Base-by-base conservation (phyloP, 64 coral and sea anemone genomes). In the Exaiptasia diaphana region DNA sequence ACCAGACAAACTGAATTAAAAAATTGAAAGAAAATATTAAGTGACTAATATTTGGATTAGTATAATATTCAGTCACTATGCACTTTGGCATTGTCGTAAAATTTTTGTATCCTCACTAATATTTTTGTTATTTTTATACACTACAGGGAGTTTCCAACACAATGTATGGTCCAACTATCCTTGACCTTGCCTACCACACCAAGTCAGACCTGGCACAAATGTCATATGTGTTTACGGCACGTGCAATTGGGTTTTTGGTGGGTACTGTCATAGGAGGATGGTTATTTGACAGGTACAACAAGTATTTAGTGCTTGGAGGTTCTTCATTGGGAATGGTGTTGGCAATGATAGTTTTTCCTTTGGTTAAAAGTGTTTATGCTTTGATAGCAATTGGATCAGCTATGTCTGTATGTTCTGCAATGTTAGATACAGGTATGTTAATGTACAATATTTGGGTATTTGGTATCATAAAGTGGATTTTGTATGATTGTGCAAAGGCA, bases 341-440 rank as follows among this genome's bases (percentile, higher is more conserved):
- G 22, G 81, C 77, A 41, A 75, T 99, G 90, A 67, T 77, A 64
- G 81, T 82, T 45, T 68, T 73, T 23, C 95, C 95, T 13, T 75
- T 89, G 29, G 80, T 83, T 4, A 56, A 17, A 4, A 84, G 70
- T 24, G n/a, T 89, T 4, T 81, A 74, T 68, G 80, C 60, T 24
- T 54, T 99, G 21, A 53, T 93, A 17, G 50, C 89, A 36, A 69
- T 92, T 4, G 23, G 75, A 17, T 81, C 69, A 9, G 64, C 71
- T 1, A 79, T 88, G 49, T 75, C 79, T 41, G 12, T 92, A 6
- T 90, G 65, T 0, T 45, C 65, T 30, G 95, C 89, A 69, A 74
- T 90, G 5, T 63, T 99, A 22, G 75, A 99, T 37, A 93, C 89
- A 75, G 95, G 95, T 99, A 63, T 53, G 64, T 21, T n/a, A n/a